Base-by-base conservation (phyloP, 2,888 invertebrate genomes). In the Theodoxus fluviatilis region DNA sequence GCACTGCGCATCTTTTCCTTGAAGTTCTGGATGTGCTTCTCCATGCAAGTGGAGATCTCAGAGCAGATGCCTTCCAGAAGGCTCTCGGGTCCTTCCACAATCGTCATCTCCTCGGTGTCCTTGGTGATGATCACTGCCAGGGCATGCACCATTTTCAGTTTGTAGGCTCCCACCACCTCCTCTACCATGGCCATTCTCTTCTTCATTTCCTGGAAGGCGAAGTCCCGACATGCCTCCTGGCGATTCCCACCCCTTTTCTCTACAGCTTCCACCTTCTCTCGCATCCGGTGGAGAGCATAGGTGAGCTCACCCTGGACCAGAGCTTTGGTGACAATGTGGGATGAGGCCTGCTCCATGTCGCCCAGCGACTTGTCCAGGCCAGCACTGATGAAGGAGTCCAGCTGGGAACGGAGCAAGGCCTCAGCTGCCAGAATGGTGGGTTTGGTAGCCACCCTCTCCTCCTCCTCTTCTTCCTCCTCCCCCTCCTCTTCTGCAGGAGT, bases 211-310 rank as follows among this genome's bases (percentile, higher is more conserved):
- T 78, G 71, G 71, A 75, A 79, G 40, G 78, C 77, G 72, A 81
- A 81, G 65, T 78, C 70, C 49, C 66, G 66, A 61, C 47, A 57
- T 71, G 71, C 78, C 69, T 71, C 79, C 77, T 59, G 74, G 67
- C 75, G 77, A 57, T 75, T 74, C 35, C 66, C 61, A 18, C 64
- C 70, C 31, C n/a, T 38, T 25, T 33, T 38, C 31, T 55, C 70
- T 33, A 74, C 68, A 55, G 71, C 47, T 12, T 69, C 64, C 59
- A 92, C 89, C 79, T 91, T 91, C 40, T 90, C 89, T 83, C 92
- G 92, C 78, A 90, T 89, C 15, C 89, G 85, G 72, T 88, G 78
- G 33, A 91, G 79, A 37, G 83, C 81, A 71, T 78, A 80, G 59
- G 83, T 82, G 61, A 86, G 80, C 73, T 85, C 85, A 55, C 83